Evolutionary conservation across 1,140 invertebrate genomes (phyloP).

Genomic region (Heliconius eleuchia): DNA sequence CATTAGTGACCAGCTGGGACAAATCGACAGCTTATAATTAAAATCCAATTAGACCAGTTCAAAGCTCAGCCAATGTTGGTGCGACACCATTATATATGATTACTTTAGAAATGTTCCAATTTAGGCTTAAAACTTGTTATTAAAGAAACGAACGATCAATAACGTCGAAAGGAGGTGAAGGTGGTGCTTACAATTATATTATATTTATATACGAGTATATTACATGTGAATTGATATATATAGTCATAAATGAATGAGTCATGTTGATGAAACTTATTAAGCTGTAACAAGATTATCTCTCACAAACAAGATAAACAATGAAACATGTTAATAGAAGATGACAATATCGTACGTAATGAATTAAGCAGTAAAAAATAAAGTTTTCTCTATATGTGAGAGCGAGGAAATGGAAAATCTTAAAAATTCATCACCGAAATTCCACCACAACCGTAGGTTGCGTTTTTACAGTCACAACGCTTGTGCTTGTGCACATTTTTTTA

Average conservation of each 20-base stretch:
- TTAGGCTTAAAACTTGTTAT: conserved; percentile 24
- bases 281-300: neutral
- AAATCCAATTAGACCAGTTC: conserved; percentile 29
- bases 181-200: neutral
- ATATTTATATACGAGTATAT: neutral
- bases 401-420: too few relatives aligned
- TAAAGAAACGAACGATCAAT: conserved; percentile 21
- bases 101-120: conserved; percentile 30
- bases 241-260: neutral
- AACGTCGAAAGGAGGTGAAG: conserved; percentile 31
- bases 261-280: neutral
- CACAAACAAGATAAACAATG: neutral
- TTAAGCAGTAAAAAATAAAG: too few relatives aligned
- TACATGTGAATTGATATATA: neutral
- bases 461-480: too few relatives aligned
- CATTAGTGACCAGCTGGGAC: conserved; percentile 10
- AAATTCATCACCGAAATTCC: too few relatives aligned
- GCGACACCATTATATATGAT: conserved; percentile 19
- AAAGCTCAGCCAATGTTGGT: conserved; percentile 25
- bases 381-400: too few relatives aligned
- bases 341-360: too few relatives aligned
- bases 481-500: too few relatives aligned
- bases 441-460: too few relatives aligned
- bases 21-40: conserved; percentile 28
- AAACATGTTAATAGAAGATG: neutral